Percentiles rank a stretch among this genome's conserved stretches.
phyloP scores from a whole-genome alignment of 2,797 vertebrate species.

The Todus mexicanus region DNA sequence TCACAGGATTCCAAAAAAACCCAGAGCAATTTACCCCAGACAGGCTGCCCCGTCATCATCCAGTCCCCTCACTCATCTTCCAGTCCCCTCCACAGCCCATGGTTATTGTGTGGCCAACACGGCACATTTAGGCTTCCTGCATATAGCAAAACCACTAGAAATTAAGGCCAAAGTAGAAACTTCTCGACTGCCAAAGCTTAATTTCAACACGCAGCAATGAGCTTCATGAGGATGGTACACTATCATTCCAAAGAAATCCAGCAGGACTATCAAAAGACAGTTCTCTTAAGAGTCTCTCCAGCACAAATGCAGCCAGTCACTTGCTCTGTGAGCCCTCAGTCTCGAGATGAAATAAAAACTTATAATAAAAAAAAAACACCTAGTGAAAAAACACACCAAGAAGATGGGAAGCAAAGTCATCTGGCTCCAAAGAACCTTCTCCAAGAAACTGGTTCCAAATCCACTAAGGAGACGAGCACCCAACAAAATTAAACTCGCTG shows the following conservation, averaged over 20 bases:
- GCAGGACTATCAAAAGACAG: not conserved
- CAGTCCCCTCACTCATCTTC: not conserved
- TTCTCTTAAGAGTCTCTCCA: not conserved
- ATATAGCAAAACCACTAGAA: not conserved
- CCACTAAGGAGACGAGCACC: not conserved
- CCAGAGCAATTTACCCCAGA: not conserved
- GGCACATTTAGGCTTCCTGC: not conserved
- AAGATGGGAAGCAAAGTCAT: not conserved
- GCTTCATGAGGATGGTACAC: not conserved
- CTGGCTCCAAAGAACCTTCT: not conserved
- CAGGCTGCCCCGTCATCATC: not conserved
- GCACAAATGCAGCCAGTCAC: not conserved
- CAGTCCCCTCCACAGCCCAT: not conserved
- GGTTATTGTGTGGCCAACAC: not conserved
- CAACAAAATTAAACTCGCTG: not conserved
- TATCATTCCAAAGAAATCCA: not conserved
- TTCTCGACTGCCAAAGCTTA: not conserved
- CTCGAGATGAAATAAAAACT: not conserved
- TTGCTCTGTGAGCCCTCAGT: not conserved
- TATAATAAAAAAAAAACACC: not conserved
- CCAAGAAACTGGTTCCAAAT: not conserved
- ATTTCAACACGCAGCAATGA: constrained; percentile 18
- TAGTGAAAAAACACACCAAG: not conserved
- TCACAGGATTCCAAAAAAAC: not conserved
- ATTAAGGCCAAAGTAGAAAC: not conserved